Evolutionary conservation across 2,797 vertebrate species (phyloP).

Genomic region (Chloroceryle amazona): DNA sequence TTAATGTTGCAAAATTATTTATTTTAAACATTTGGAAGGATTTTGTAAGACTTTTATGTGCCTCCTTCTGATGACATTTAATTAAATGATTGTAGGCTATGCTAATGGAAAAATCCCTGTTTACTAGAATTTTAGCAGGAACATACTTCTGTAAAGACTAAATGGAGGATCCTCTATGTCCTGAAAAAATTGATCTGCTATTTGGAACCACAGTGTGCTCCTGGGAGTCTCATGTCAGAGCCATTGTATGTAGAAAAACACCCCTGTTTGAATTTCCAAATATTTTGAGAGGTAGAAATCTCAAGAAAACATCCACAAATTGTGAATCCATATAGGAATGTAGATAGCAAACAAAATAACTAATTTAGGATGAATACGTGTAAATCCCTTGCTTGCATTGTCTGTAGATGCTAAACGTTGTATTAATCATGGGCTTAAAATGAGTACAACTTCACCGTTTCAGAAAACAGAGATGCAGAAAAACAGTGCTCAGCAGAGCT

Average conservation of each 20-base stretch:
- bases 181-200: not conserved
- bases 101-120: not conserved
- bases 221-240: not conserved
- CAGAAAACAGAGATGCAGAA: not conserved
- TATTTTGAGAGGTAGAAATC: not conserved
- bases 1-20: not conserved
- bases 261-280: not conserved
- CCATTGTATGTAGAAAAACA: rapidly evolving
- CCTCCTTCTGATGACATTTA: not conserved
- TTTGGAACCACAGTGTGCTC: not conserved
- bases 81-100: not conserved
- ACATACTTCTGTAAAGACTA: not conserved
- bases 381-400: not conserved
- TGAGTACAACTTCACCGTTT: not conserved
- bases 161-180: not conserved
- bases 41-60: not conserved
- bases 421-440: not conserved
- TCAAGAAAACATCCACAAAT: not conserved
- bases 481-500: not conserved
- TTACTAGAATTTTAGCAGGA: not conserved
- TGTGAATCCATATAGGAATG: not conserved
- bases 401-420: not conserved
- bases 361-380: not conserved
- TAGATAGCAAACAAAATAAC: not conserved
- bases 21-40: not conserved